Percentiles rank a stretch among this genome's conserved stretches.
These are phyloP conservation scores for Chaetodon auriga DNA, from an alignment of 2,113 vertebrate genomes.

Conservation along the genomic window DNA sequence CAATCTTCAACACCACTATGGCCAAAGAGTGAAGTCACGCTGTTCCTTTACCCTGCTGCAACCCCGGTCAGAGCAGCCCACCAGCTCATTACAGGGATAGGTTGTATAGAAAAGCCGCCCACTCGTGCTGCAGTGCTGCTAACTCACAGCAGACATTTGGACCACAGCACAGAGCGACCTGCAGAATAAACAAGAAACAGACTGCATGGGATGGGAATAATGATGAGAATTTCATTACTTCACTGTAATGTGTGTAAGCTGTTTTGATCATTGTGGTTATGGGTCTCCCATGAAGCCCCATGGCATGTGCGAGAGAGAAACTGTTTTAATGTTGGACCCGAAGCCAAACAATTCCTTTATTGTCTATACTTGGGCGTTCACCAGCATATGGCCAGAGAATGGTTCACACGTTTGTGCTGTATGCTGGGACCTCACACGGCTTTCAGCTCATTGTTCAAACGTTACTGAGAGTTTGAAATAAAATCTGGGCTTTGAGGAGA, in stretches of 20 bases:
- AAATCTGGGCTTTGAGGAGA: conserved; percentile 50
- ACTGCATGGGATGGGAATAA: conserved; percentile 31
- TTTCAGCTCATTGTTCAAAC: conserved; percentile 59
- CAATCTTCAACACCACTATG: conserved; percentile 18
- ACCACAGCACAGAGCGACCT: conserved; percentile 39
- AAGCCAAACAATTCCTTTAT: conserved; percentile 55
- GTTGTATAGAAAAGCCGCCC: conserved; percentile 33
- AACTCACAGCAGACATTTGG: conserved; percentile 62
- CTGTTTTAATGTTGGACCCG: conserved; percentile 5
- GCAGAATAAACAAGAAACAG: conserved; percentile 60
- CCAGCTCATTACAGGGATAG: conserved; percentile 44
- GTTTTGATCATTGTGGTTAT: conserved; percentile 31
- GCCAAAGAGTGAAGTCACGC: conserved; percentile 40
- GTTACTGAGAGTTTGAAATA: conserved; percentile 31
- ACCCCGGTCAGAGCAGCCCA: conserved; percentile 16
- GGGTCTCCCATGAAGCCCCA: conserved; percentile 32
- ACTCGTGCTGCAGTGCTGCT: conserved; percentile 27
- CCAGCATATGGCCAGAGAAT: conserved; percentile 38
- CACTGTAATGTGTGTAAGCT: conserved; percentile 17
- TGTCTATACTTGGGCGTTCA: conserved; percentile 63
- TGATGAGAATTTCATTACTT: conserved; percentile 44
- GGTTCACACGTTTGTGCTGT: conserved; percentile 52
- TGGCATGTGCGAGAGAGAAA: conserved; percentile 1
- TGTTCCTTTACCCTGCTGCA: conserved; percentile 7
- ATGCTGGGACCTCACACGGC: conserved; percentile 60